Evolutionary conservation across 2,113 vertebrate genomes (phyloP), one percentile per base, ranked within the genome.

Genomic region (Cyanoderma ruficeps): DNA sequence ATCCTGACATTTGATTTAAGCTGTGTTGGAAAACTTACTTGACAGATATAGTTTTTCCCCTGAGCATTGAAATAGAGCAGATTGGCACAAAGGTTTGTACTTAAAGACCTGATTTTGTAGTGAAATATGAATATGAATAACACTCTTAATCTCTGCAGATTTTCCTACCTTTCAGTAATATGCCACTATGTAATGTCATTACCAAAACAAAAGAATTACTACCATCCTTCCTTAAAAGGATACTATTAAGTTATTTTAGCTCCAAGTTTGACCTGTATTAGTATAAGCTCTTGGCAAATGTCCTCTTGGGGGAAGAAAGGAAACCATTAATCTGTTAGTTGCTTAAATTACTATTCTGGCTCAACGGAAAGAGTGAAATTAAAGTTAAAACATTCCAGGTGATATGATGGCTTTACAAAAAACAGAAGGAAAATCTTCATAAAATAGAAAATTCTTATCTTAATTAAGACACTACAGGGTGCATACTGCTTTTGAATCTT

Each of bases 1-100:
- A 94, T 80, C 71, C 57, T 93, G 64, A 88, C 47, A 52, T 82
- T 85, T 80, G 74, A 91, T 91, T 88, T 90, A 82, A 87, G 20
- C 35, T 88, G 17, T 59, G 50, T 70, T 90, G 87, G 72, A 41
- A 93, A 91, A 50, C 37, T 87, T 84, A 23, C 37, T 90, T 95
- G 83, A 84, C 70, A 94, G 49, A 89, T 50, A 89, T 2, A 72
- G 35, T 46, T 92, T 84, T 76, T 47, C 35, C 82, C 46, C 4
- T 3, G 69, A 70, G 55, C 72, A 83, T 2, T 80, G 74, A 93
- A 97, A 85, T 15, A 87, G 28, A 89, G 39, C 20, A 85, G 46
- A 89, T 42, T 65, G 41, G 55, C n/a, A 90, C 1, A 5, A 85
- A 85, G 42, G 83, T 88, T 83, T 87, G 6, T 86, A 25, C 52